Evolutionary conservation across 2,797 vertebrate species (phyloP), one percentile per base, ranked within the genome.

Genomic region (Leucoraja ocellata): DNA sequence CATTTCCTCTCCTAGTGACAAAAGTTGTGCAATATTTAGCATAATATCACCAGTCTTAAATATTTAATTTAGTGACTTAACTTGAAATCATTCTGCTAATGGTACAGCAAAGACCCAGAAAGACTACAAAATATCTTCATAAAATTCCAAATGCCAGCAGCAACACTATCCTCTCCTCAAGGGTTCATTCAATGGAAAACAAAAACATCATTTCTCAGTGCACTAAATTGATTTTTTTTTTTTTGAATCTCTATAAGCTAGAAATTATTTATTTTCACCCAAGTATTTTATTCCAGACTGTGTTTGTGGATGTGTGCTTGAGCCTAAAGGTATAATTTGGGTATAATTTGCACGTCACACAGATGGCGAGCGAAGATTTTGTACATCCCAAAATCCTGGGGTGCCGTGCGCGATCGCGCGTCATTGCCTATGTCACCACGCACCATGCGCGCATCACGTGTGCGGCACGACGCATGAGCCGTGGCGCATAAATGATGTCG

Each of bases 21-120:
- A n/a, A 63, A 23, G 18, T 54, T 11, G 10, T 86, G 54, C 61
- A 63, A 28, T 74, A 25, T 4, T 91, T 91, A 73, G 68, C 68
- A 91, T 91, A 91, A 91, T 74, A 91, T 7, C 61, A 88, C 46
- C n/a, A 36, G 65, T 23, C 36, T 74, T 91, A 39, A 91, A 91
- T 91, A 25, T 91, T 68, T 73, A 73, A 91, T 73, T 73, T 23
- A 9, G 7, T 73, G 23, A 73, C 23, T 73, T 23, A 13, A 91
- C 36, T 23, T 91, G 63, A 91, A 91, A 23, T 2, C 10, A 36
- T 32, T n/a, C 28, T 36, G 63, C 39, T 73, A 91, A 32, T 39
- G 21, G 1, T 13, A 68, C 21, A 71, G 58, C 16, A n/a, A 68
- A 32, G 16, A 88, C 39, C 39, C 65, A 25, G 68, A 65, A 91